phyloP scores from a whole-genome alignment of 2,113 vertebrate genomes.

The Bos indicus region DNA sequence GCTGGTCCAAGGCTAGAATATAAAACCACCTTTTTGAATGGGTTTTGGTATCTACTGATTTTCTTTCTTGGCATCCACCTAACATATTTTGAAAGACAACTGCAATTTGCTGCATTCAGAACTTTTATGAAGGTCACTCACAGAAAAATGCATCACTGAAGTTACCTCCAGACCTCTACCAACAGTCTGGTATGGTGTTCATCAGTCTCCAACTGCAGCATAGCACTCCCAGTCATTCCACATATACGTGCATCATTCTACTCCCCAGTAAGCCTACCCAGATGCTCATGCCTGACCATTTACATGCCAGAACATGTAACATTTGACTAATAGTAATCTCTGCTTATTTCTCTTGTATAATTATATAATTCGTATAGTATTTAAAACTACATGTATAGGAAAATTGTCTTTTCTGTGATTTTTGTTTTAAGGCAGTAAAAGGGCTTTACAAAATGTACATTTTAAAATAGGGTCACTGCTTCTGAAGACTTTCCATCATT shows the following conservation, averaged over 20 bases:
- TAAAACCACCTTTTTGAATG: not conserved
- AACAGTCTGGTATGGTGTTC: fast-evolving
- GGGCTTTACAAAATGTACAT: not conserved
- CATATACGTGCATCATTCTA: fast-evolving
- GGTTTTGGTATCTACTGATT: not conserved
- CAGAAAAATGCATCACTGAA: not conserved
- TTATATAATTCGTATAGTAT: not conserved
- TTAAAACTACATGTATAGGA: not conserved
- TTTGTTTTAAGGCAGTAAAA: not conserved
- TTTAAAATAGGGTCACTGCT: not conserved
- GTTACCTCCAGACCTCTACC: not conserved
- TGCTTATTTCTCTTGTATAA: not conserved
- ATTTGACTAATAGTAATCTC: not conserved
- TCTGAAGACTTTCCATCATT: not conserved
- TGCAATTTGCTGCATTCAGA: not conserved
- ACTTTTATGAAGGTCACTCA: not conserved
- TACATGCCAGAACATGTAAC: not conserved
- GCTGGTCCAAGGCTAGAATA: not conserved
- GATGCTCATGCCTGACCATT: not conserved
- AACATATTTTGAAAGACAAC: not conserved
- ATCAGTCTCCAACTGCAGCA: not conserved
- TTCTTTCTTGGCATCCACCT: not conserved
- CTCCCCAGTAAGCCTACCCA: not conserved
- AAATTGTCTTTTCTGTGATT: not conserved
- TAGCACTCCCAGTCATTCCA: not conserved